Percentiles rank a stretch among this genome's conserved stretches.
Evolutionary conservation across 2,888 invertebrate species (phyloP).

Genomic region (Marasmarcha lunaedactyla): DNA sequence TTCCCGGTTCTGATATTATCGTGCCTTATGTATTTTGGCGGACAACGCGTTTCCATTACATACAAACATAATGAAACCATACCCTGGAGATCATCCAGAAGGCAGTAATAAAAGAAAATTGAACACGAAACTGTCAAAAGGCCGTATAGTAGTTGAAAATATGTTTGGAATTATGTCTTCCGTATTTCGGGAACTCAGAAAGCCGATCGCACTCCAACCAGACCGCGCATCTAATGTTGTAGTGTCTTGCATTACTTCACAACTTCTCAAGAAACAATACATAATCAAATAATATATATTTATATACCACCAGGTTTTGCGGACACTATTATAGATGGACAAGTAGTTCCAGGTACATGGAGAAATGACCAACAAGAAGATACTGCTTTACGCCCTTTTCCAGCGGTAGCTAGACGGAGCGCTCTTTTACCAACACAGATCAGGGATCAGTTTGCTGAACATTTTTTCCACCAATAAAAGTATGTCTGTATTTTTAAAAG

Average conservation of each 20-base stretch:
- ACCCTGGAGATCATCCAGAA: constrained; percentile 7
- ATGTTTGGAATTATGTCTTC: constrained; percentile 8
- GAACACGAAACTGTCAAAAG: constrained; percentile 8
- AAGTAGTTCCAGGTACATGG: constrained; percentile 7
- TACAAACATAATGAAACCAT: constrained; percentile 12
- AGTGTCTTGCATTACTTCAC: constrained; percentile 10
- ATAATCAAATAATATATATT: constrained; percentile 7
- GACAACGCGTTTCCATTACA: constrained; percentile 4
- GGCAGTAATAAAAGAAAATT: constrained; percentile 8
- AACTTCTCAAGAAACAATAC: constrained; percentile 11
- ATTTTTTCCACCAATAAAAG: constrained; percentile 2
- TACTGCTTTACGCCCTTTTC: constrained; percentile 7
- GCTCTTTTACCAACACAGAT: constrained; percentile 5
- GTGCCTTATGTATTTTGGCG: constrained; percentile 4
- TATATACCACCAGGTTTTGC: constrained; percentile 5
- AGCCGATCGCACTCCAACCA: constrained; percentile 9
- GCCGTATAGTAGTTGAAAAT: constrained; percentile 9
- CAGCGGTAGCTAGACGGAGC: constrained; percentile 7
- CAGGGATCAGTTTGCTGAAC: constrained; percentile 6
- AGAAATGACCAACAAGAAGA: constrained; percentile 7
- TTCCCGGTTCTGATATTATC: constrained; percentile 1
- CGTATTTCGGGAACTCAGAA: constrained; percentile 9
- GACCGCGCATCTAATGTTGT: constrained; percentile 7
- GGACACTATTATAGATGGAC: constrained; percentile 5
- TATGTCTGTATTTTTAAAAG: too few species aligned